Evolutionary conservation across 2,888 invertebrate genomes (phyloP).

Genomic region (Platycheirus albimanus): DNA sequence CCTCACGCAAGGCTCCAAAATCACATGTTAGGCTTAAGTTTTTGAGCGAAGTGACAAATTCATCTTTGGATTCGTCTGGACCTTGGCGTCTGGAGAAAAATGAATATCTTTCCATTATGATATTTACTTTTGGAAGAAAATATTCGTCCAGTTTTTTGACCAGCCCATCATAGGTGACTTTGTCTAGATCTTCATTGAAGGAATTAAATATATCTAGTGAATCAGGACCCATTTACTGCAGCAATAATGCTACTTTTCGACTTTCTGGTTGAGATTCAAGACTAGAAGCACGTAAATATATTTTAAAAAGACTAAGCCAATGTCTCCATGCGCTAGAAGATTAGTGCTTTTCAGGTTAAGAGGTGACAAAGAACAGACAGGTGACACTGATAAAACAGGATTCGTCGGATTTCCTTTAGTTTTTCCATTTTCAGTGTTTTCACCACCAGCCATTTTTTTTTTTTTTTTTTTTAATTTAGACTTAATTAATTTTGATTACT

Average conservation of each 20-base stretch:
- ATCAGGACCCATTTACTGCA: conserved; percentile 35
- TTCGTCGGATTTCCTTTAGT: not conserved
- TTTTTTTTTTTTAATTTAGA: not conserved
- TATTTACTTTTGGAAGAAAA: conserved; percentile 57
- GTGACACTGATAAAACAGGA: not conserved
- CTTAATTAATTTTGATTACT: not conserved
- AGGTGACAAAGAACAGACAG: not conserved
- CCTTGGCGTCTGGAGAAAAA: too few species aligned
- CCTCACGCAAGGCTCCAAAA: conserved; percentile 59
- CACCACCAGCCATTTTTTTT: not conserved
- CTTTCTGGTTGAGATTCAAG: conserved; percentile 1
- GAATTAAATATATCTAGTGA: conserved; percentile 49
- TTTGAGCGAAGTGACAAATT: conserved; percentile 26
- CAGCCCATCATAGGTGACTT: conserved; percentile 20
- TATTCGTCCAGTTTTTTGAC: conserved; percentile 42
- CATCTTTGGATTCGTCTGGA: conserved; percentile 38
- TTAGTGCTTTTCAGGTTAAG: conserved; percentile 8
- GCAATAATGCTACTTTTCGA: conserved; percentile 14
- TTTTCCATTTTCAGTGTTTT: not conserved
- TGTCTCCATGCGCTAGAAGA: not conserved
- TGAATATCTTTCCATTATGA: conserved; percentile 49
- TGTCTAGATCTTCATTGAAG: conserved; percentile 39
- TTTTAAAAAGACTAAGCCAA: conserved; percentile 7
- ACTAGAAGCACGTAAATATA: conserved; percentile 14
- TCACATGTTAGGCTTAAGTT: conserved; percentile 47